These are phyloP conservation scores for Leptinotarsa haldemani DNA, from an alignment of 2,888 invertebrate species.

Conservation along the genomic window DNA sequence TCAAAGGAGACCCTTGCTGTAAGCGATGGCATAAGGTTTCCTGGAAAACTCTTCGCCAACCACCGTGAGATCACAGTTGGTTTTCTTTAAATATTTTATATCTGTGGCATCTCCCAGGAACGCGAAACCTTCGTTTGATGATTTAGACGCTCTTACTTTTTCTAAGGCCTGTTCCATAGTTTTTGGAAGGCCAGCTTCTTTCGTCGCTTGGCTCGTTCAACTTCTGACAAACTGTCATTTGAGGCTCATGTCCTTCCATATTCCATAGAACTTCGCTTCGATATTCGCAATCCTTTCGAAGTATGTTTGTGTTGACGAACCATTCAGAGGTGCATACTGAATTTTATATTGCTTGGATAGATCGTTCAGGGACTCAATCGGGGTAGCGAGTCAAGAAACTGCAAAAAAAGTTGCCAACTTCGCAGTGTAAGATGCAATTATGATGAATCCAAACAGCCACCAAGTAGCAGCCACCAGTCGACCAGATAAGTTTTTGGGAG, in stretches of 20 bases:
- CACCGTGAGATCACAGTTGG: conserved; percentile 88
- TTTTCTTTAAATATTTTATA: conserved; percentile 79
- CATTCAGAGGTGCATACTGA: conserved; percentile 91
- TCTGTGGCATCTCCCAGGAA: conserved; percentile 86
- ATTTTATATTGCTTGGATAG: conserved; percentile 92
- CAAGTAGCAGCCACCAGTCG: conserved; percentile 95
- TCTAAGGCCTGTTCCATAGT: conserved; percentile 83
- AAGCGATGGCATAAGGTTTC: conserved; percentile 97
- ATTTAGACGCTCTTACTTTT: conserved; percentile 75
- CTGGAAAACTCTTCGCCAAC: conserved; percentile 97
- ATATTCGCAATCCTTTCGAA: conserved; percentile 97
- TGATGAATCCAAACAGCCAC: conserved; percentile 99
- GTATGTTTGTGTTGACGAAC: conserved; percentile 91
- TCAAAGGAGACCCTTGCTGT: conserved; percentile 93
- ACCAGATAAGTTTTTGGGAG: conserved; percentile 90
- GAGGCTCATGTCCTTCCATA: conserved; percentile 98
- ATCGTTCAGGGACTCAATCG: conserved; percentile 93
- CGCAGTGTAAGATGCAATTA: conserved; percentile 98
- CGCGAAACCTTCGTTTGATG: conserved; percentile 74
- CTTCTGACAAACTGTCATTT: conserved; percentile 92
- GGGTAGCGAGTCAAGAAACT: conserved; percentile 91
- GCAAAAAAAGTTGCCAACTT: conserved; percentile 98
- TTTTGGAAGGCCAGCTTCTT: conserved; percentile 82
- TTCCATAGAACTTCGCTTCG: conserved; percentile 93
- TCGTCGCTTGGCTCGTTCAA: conserved; percentile 95